phyloP scores from a whole-genome alignment of 2,113 vertebrate species.

The Scophthalmus maximus region DNA sequence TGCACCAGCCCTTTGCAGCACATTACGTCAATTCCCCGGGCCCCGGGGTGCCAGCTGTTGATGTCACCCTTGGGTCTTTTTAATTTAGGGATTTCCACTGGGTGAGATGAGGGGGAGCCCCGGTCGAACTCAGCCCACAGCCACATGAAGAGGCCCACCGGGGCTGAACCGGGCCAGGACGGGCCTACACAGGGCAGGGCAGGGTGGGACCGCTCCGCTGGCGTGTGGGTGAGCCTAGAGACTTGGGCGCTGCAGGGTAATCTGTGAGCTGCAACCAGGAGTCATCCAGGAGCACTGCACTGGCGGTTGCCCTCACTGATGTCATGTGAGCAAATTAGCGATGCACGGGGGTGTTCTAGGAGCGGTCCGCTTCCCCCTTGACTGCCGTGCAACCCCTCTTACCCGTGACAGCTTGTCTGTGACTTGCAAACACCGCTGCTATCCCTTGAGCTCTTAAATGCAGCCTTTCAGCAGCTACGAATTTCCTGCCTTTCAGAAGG shows the following conservation, averaged over 20 bases:
- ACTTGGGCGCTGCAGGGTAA: constrained; percentile 10
- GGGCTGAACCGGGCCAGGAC: constrained; percentile 35
- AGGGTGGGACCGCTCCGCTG: constrained; percentile 34
- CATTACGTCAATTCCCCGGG: constrained; percentile 71
- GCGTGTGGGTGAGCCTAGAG: constrained; percentile 26
- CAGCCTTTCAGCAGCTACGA: constrained; percentile 72
- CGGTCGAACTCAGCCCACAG: constrained; percentile 61
- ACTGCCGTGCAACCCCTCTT: constrained; percentile 36
- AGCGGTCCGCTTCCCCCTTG: constrained; percentile 20
- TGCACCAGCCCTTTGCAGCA: constrained; percentile 69
- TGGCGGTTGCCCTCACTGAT: not conserved
- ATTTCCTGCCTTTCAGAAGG: constrained; percentile 75
- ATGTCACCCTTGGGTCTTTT: constrained; percentile 81
- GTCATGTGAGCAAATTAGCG: constrained; percentile 7
- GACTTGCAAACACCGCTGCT: constrained; percentile 65
- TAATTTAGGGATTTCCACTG: constrained; percentile 81
- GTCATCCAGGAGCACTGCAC: not conserved
- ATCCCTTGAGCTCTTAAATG: constrained; percentile 78
- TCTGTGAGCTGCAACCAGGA: constrained; percentile 5
- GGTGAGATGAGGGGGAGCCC: constrained; percentile 73
- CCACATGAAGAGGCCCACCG: constrained; percentile 71
- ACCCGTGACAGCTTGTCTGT: constrained; percentile 69
- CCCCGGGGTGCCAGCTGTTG: constrained; percentile 73
- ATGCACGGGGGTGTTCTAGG: constrained; percentile 7
- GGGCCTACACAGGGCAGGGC: constrained; percentile 15